Conservation (phyloP, 2,888 invertebrate genomes). For the Drosophila barbarae region DNA sequence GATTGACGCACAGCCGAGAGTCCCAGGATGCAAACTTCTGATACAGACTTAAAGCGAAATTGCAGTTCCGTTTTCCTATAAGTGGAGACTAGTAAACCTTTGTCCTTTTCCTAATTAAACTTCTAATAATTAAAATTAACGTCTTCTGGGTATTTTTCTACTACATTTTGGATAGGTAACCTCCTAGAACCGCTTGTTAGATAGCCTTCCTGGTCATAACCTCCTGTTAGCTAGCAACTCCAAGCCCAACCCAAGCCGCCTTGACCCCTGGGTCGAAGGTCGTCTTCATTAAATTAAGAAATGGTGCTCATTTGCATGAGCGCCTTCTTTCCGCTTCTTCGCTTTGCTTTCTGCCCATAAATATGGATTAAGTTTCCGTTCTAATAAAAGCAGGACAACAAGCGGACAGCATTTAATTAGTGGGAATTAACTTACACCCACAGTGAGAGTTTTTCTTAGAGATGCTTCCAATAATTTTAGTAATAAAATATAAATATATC, state of each 20-base stretch:
- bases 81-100: no score
- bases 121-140: no score
- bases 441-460: conserved; percentile 7
- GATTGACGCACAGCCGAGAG: conserved; percentile 47
- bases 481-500: neutral
- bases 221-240: neutral
- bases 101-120: no score
- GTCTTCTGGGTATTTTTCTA: no score
- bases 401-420: conserved; percentile 39
- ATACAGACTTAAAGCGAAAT: conserved; percentile 21
- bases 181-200: neutral
- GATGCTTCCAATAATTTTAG: neutral
- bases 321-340: conserved; percentile 8
- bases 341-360: conserved; percentile 27
- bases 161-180: neutral
- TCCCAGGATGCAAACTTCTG: conserved; percentile 8
- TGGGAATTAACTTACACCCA: conserved; percentile 23
- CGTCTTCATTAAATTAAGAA: conserved; percentile 60
- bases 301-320: conserved; percentile 52
- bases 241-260: neutral
- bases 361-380: conserved; percentile 45
- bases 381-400: conserved; percentile 16
- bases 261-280: conserved; percentile 25
- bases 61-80: neutral
- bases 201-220: neutral